Conservation (phyloP, 2,888 invertebrate species). For the Isoperla grammatica region DNA sequence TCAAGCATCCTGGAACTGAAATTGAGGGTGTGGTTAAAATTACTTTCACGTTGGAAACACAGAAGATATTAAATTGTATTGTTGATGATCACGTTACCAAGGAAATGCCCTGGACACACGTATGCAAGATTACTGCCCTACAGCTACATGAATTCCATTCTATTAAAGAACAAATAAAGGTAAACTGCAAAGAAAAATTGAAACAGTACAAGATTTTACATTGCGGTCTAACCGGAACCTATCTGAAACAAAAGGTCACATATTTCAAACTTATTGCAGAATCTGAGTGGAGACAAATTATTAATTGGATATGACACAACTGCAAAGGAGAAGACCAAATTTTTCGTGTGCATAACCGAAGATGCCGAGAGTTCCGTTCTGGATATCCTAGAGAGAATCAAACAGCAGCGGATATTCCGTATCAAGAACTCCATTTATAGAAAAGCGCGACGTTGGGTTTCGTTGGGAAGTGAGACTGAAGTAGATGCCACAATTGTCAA, state of each 20-base stretch:
- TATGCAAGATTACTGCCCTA: slow-evolving; percentile 56
- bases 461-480: slow-evolving; percentile 60
- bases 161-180: slow-evolving; percentile 41
- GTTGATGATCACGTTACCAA: slow-evolving; percentile 64
- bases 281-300: slow-evolving; percentile 39
- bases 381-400: slow-evolving; percentile 51
- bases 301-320: slow-evolving; percentile 63
- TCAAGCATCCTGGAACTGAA: slow-evolving; percentile 5
- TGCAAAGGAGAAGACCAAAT: slow-evolving; percentile 57
- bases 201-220: no score
- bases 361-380: slow-evolving; percentile 50
- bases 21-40: slow-evolving; percentile 18
- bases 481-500: slow-evolving; percentile 51
- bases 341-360: slow-evolving; percentile 59
- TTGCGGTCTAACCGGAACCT: no score
- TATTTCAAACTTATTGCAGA: no score
- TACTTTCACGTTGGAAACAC: slow-evolving; percentile 51
- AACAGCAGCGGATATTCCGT: slow-evolving; percentile 46
- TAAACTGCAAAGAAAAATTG: no score
- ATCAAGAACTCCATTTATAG: slow-evolving; percentile 35
- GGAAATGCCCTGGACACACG: slow-evolving; percentile 67
- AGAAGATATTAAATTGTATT: slow-evolving; percentile 55
- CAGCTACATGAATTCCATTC: slow-evolving; percentile 50
- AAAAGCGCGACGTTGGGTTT: slow-evolving; percentile 50
- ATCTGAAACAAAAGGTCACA: no score